Conservation (phyloP, 1,140 invertebrate genomes). For the Andricus grossulariae region DNA sequence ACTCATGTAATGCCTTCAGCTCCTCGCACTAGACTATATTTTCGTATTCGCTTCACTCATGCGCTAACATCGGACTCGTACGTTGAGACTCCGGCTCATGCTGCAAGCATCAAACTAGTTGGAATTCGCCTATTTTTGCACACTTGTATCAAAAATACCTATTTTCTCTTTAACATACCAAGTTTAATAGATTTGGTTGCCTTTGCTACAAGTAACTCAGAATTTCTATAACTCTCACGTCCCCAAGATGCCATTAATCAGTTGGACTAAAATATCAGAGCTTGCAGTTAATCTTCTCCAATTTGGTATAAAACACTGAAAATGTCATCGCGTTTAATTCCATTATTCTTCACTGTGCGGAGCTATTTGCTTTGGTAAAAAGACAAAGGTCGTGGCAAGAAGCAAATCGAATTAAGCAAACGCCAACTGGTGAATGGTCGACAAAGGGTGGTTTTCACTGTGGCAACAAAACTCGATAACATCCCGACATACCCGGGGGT, state of each 20-base stretch:
- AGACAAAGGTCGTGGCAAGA: constrained; percentile 44
- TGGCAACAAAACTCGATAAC: constrained; percentile 50
- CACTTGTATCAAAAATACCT: too few species aligned
- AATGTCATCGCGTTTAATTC: constrained; percentile 41
- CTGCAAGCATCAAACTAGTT: too few species aligned
- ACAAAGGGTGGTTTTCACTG: constrained; percentile 44
- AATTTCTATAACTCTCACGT: too few species aligned
- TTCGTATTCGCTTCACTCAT: too few species aligned
- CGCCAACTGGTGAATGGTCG: constrained; percentile 36
- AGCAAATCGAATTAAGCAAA: constrained; percentile 52
- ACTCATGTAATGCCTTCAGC: too few species aligned
- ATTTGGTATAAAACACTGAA: constrained; percentile 43
- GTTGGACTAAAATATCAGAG: not conserved
- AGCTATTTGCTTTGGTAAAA: constrained; percentile 15
- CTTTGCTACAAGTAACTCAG: too few species aligned
- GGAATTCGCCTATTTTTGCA: too few species aligned
- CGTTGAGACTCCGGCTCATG: too few species aligned
- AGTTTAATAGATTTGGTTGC: too few species aligned
- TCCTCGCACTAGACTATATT: too few species aligned
- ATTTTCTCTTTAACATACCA: too few species aligned
- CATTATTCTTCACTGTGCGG: constrained; percentile 46
- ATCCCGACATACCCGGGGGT: constrained; percentile 25
- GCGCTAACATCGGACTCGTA: too few species aligned
- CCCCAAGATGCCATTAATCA: not conserved
- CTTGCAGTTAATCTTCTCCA: constrained; percentile 38